These are phyloP conservation scores for Dinoponera quadriceps DNA, from an alignment of 1,140 invertebrate species.

Conservation along the genomic window DNA sequence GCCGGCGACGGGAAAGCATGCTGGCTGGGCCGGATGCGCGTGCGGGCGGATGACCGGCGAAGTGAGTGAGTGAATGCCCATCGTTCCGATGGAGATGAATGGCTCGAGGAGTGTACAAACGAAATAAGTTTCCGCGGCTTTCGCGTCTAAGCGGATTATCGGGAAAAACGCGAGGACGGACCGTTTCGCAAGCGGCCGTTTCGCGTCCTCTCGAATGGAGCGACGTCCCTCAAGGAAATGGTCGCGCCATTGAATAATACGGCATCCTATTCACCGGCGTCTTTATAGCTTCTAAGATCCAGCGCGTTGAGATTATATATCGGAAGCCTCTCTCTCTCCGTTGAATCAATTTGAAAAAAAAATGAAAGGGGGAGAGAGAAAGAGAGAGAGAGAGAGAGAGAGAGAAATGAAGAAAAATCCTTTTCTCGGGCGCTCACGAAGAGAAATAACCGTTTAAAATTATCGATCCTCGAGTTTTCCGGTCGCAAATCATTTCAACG, in stretches of 20 bases:
- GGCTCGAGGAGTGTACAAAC: slow-evolving; percentile 40
- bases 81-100: slow-evolving; percentile 54
- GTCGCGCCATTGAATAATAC: not conserved
- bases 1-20: not conserved
- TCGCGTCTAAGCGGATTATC: slow-evolving; percentile 31
- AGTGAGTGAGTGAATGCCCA: slow-evolving; percentile 14
- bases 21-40: not conserved
- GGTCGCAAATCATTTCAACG: not conserved
- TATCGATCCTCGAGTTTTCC: not conserved
- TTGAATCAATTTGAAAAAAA: not conserved
- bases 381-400: not conserved
- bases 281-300: slow-evolving; percentile 16
- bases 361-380: not conserved
- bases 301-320: not conserved
- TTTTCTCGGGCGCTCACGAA: not conserved
- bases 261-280: slow-evolving; percentile 7
- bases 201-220: not conserved
- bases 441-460: slow-evolving; percentile 2
- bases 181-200: not conserved
- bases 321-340: not conserved
- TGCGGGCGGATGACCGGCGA: not conserved
- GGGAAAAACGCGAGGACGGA: not conserved
- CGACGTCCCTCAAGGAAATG: not conserved
- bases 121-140: slow-evolving; percentile 44
- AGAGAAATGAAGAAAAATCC: not conserved